A percentile compares a stretch with the other conserved stretches of the same genome.
Evolutionary conservation across 1,140 invertebrate genomes (phyloP).

Genomic region (Philopotamus ludificatus): DNA sequence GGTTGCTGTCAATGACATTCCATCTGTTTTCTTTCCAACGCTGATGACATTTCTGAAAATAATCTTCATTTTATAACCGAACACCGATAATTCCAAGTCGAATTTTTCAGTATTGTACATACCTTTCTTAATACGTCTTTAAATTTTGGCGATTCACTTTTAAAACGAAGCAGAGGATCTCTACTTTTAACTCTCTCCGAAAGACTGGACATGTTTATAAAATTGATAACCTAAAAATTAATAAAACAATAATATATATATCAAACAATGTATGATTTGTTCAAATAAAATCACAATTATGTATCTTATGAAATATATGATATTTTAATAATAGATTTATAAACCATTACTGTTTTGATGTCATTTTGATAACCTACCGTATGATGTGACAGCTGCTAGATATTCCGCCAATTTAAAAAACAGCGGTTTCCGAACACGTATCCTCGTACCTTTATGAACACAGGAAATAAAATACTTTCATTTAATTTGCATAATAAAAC

Average conservation of each 20-base stretch:
- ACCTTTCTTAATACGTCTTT: constrained; percentile 34
- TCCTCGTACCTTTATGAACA: too few species aligned
- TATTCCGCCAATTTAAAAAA: too few species aligned
- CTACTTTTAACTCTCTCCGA: constrained; percentile 4
- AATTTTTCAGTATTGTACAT: not conserved
- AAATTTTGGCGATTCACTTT: constrained; percentile 37
- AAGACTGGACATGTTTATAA: not conserved
- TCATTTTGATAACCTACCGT: too few species aligned
- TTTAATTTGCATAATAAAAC: too few species aligned
- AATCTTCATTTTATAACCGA: not conserved
- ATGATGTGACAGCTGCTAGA: too few species aligned
- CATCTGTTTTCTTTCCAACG: constrained; percentile 31
- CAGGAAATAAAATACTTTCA: too few species aligned
- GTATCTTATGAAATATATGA: not conserved
- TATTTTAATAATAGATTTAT: not conserved
- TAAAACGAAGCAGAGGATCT: constrained; percentile 35
- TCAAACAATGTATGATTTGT: not conserved
- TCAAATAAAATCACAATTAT: not conserved
- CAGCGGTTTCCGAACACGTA: too few species aligned
- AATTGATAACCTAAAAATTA: not conserved
- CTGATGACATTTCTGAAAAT: constrained; percentile 39
- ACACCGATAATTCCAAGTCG: not conserved
- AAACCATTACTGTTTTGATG: not conserved
- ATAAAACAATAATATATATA: not conserved
- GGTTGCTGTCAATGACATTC: constrained; percentile 28